Conservation (phyloP, 2,113 vertebrate genomes). For the Xyliphius kryptos region DNA sequence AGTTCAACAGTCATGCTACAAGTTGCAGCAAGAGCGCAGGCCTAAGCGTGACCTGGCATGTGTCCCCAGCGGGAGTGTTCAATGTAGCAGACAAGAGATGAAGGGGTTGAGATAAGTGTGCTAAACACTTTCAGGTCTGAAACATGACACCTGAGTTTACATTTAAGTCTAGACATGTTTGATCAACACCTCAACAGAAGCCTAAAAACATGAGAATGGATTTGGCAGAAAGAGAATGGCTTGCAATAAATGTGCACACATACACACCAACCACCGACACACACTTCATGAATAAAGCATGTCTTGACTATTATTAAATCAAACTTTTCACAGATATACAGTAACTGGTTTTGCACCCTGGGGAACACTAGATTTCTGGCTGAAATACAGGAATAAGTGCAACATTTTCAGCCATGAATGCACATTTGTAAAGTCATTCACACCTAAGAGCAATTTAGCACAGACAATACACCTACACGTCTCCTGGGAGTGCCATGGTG, state of each 20-base stretch:
- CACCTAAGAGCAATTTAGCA: too few relatives aligned
- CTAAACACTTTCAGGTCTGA: conserved; percentile 54
- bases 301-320: not conserved
- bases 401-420: too few relatives aligned
- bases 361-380: too few relatives aligned
- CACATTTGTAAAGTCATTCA: too few relatives aligned
- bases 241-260: conserved; percentile 10
- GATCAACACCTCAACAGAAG: conserved; percentile 47
- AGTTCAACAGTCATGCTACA: not conserved
- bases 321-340: too few relatives aligned
- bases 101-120: conserved; percentile 58
- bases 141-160: conserved; percentile 54
- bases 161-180: conserved; percentile 55
- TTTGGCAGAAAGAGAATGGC: conserved; percentile 8
- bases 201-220: conserved; percentile 30
- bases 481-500: too few relatives aligned
- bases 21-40: not conserved
- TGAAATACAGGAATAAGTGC: too few relatives aligned
- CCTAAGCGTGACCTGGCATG: conserved; percentile 49
- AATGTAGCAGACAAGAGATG: conserved; percentile 60
- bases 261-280: conserved; percentile 19
- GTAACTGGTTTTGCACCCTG: too few relatives aligned
- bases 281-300: conserved; percentile 7
- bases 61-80: conserved; percentile 50
- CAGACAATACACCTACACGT: too few relatives aligned